Percentiles rank a stretch among this genome's conserved stretches.
Conservation (phyloP, 2,113 vertebrate species). For the Hiodon alosoides region DNA sequence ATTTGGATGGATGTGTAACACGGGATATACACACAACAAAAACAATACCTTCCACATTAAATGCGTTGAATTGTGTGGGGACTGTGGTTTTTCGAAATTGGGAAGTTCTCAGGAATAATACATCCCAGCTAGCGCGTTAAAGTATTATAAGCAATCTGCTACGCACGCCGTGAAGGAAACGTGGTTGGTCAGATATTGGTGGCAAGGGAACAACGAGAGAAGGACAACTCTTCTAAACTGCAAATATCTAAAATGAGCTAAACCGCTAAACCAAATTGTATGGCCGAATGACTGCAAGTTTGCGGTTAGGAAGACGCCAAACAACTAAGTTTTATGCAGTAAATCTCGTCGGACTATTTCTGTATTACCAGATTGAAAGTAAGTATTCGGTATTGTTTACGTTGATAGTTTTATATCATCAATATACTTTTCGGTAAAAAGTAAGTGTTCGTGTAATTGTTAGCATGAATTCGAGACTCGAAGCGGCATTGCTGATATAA, state of each 20-base stretch:
- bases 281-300: neutral
- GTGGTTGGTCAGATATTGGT: neutral
- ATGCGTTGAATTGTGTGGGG: neutral
- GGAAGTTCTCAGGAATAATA: neutral
- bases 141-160: constrained; percentile 2
- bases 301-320: neutral
- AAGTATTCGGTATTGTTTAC: no score
- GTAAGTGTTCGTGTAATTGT: no score
- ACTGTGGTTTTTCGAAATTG: neutral
- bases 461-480: no score
- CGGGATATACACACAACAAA: no score
- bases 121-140: constrained; percentile 1
- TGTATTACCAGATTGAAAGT: no score
- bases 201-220: neutral
- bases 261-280: neutral
- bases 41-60: no score
- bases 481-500: no score
- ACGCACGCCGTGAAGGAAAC: constrained; percentile 9
- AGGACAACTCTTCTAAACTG: neutral
- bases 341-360: neutral
- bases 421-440: no score
- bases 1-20: no score
- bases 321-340: neutral
- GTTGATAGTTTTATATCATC: no score
- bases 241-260: neutral